phyloP scores from a whole-genome alignment of 2,797 vertebrate species.

The Brachyalestes nurse region DNA sequence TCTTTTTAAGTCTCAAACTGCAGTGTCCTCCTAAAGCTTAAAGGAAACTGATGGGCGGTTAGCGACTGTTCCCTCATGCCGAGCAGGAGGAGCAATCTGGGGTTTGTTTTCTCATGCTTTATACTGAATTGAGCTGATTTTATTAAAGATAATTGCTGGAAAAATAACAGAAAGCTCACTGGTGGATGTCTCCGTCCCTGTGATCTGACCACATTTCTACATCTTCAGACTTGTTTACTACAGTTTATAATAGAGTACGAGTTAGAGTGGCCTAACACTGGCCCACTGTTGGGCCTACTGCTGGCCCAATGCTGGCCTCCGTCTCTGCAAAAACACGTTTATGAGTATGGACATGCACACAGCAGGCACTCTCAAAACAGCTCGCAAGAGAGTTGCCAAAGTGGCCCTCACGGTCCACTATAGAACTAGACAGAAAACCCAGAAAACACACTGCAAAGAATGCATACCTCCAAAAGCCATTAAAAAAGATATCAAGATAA shows the following conservation, averaged over 20 bases:
- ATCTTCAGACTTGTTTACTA: conserved; percentile 55
- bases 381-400: conserved; percentile 33
- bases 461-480: background rate
- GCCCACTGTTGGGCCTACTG: conserved; percentile 12
- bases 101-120: conserved; percentile 54
- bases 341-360: conserved; percentile 55
- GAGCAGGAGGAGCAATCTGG: conserved; percentile 40
- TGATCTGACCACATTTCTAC: conserved; percentile 48
- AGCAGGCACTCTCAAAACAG: conserved; percentile 37
- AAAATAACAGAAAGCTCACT: conserved; percentile 54
- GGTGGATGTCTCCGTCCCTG: conserved; percentile 35
- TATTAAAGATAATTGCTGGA: conserved; percentile 58
- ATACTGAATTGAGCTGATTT: conserved; percentile 54
- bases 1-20: conserved; percentile 11
- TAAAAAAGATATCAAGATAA: background rate
- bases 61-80: conserved; percentile 41
- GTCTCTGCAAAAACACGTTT: conserved; percentile 60
- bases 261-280: conserved; percentile 13
- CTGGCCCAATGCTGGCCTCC: conserved; percentile 14
- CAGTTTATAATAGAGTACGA: conserved; percentile 30
- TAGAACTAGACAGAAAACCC: background rate
- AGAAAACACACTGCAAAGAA: too few species aligned
- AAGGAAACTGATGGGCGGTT: conserved; percentile 18
- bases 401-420: conserved; percentile 40
- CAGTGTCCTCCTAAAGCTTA: conserved; percentile 17